phyloP scores from a whole-genome alignment of 2,113 vertebrate species.

The Gambusia holbrooki region DNA sequence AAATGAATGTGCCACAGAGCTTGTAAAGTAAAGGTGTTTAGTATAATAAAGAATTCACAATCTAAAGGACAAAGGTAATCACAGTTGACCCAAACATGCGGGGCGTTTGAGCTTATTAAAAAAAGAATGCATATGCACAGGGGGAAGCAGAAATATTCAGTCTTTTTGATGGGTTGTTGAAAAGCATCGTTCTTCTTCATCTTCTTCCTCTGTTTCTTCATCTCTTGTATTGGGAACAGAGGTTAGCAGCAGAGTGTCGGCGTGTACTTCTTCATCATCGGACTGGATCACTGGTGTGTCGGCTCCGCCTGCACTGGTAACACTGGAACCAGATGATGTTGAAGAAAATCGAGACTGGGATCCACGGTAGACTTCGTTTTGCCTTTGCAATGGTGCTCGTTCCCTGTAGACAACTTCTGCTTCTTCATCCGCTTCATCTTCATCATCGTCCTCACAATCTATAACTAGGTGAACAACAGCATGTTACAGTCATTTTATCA shows the following conservation, averaged over 20 bases:
- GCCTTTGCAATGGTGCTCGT: slow-evolving; percentile 72
- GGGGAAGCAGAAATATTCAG: slow-evolving; percentile 7
- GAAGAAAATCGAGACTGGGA: slow-evolving; percentile 85
- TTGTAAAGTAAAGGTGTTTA: neutral
- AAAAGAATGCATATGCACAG: slow-evolving; percentile 3
- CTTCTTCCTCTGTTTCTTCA: slow-evolving; percentile 74
- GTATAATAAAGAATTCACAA: neutral
- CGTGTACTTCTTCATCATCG: slow-evolving; percentile 86
- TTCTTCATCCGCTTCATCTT: slow-evolving; percentile 64
- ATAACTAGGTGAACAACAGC: slow-evolving; percentile 15
- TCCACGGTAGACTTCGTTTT: slow-evolving; percentile 57
- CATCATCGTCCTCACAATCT: slow-evolving; percentile 63
- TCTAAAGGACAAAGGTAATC: slow-evolving; percentile 17
- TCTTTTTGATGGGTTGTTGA: slow-evolving; percentile 39
- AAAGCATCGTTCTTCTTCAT: slow-evolving; percentile 56
- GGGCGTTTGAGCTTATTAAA: slow-evolving; percentile 1
- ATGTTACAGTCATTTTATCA: neutral
- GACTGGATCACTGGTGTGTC: slow-evolving; percentile 91
- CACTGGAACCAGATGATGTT: slow-evolving; percentile 85
- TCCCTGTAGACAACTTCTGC: slow-evolving; percentile 76
- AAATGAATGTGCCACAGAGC: neutral
- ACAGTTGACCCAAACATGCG: slow-evolving; percentile 45
- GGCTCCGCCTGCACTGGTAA: slow-evolving; percentile 80
- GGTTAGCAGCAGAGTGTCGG: slow-evolving; percentile 78
- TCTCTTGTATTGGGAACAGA: slow-evolving; percentile 63